Evolutionary conservation across 2,113 vertebrate species (phyloP), one percentile per base, ranked within the genome.

Genomic region (Cyprinodon tularosa): DNA sequence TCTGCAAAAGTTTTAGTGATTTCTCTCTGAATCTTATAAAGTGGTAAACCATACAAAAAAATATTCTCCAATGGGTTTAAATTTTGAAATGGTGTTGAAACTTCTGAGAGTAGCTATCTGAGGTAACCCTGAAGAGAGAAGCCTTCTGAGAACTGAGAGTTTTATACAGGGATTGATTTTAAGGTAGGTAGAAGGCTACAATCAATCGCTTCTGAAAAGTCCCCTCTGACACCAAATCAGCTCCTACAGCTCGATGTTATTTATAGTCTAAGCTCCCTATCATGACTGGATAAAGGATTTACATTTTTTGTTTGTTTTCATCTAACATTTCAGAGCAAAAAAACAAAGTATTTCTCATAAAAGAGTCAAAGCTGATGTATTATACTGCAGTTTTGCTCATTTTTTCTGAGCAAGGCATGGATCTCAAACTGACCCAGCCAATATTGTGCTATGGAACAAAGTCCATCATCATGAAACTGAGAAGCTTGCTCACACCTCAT

Each of bases 151-250:
- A 70, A 61, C 64, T 63, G 47, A 72, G 42, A 62, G 68, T 68
- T 83, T 88, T 80, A 48, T 67, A 47, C 74, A 20, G 39, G 67
- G 84, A 90, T 89, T 88, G 89, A 90, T 91, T 90, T 88, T 75
- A 78, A 85, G 84, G 84, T 79, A 84, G 83, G 84, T 22, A 88
- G 84, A 84, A 47, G 68, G 77, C 68, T 82, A 77, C 61, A 64
- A 82, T 82, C 59, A 66, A 75, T 65, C 60, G 59, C 71, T 76
- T 69, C 68, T 81, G 71, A 76, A 67, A 74, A 70, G 59, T 66
- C 76, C 22, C 78, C 29, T 48, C 74, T 62, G 79, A 66, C 57
- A 70, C 81, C 75, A 6, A 74, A 68, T 67, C 70, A 70, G 66
- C 3, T 61, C 50, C n/a, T 76, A 65, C 67, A 72, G 63, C 50